Percentiles rank a stretch among this genome's conserved stretches.
phyloP scores from a whole-genome alignment of 35 echinoderm and acorn worm species.

The Anneissia japonica region DNA sequence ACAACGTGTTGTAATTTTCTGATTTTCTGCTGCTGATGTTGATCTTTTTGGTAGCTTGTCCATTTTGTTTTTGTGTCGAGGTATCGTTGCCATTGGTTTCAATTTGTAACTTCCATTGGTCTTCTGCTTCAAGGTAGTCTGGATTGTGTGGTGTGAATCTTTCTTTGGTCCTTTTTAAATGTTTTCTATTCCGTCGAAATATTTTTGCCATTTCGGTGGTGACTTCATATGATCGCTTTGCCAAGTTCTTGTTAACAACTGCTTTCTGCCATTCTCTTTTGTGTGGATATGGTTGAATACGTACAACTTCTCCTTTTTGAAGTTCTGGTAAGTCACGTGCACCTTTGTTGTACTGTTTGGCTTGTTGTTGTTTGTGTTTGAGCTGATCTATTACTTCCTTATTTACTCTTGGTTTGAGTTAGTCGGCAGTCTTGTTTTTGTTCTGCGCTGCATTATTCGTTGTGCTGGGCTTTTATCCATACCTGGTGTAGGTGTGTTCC shows the following conservation, averaged over 20 bases:
- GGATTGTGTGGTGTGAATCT: no score
- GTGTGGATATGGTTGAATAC: conserved; percentile 15
- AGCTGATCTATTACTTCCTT: not conserved
- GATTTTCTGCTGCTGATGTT: no score
- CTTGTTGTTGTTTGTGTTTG: conserved; percentile 16
- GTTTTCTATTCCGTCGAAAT: conserved; percentile 8
- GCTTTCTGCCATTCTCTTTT: no score
- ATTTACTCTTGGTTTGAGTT: conserved; percentile 23
- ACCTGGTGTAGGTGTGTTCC: conserved; percentile 64
- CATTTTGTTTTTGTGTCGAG: no score
- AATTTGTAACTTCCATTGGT: no score
- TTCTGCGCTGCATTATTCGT: conserved; percentile 43
- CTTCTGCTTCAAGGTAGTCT: no score
- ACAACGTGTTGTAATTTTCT: no score
- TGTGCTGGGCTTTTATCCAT: conserved; percentile 37
- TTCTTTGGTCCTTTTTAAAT: no score
- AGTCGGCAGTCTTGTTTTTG: conserved; percentile 41
- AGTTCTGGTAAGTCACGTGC: conserved; percentile 25
- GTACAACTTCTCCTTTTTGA: conserved; percentile 23
- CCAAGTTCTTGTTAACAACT: no score
- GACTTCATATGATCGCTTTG: conserved; percentile 1
- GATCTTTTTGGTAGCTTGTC: no score
- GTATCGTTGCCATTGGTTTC: no score
- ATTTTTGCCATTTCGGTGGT: not conserved
- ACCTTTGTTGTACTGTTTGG: conserved; percentile 15